Conservation (phyloP, 2,888 invertebrate species). For the Biston stratarius region DNA sequence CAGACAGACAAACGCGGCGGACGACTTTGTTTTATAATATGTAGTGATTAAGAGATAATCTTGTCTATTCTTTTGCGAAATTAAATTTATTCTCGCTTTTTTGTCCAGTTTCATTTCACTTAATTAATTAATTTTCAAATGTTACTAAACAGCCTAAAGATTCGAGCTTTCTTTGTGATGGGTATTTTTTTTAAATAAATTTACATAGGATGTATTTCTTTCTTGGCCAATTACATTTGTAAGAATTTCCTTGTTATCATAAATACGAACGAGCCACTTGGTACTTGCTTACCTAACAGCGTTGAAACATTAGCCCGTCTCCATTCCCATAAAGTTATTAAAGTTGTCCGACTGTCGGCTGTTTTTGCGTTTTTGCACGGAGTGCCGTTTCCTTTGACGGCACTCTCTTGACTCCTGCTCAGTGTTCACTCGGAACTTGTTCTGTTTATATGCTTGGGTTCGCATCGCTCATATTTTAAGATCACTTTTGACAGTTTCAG, state of each 20-base stretch:
- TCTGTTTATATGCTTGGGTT: conserved; percentile 54
- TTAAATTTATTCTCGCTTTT: no score
- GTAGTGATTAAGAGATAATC: no score
- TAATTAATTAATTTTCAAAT: not conserved
- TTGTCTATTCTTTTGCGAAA: no score
- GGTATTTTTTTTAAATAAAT: not conserved
- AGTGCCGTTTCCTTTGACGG: conserved; percentile 54
- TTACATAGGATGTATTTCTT: not conserved
- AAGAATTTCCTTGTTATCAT: not conserved
- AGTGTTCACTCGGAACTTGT: conserved; percentile 60
- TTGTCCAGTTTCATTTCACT: not conserved
- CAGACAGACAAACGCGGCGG: no score
- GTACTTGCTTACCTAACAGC: not conserved
- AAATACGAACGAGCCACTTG: conserved; percentile 3
- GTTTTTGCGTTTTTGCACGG: conserved; percentile 28
- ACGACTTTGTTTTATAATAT: no score
- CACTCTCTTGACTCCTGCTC: conserved; percentile 57
- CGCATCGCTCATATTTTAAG: conserved; percentile 37
- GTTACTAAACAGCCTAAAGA: no score
- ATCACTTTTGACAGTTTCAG: conserved; percentile 29
- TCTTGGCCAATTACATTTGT: conserved; percentile 5
- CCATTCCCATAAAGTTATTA: conserved; percentile 30
- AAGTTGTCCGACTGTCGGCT: conserved; percentile 27
- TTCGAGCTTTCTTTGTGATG: no score
- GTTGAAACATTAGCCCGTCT: not conserved